These are phyloP conservation scores for Leucosticte australis DNA, from an alignment of 2,113 vertebrate species.

Conservation along the genomic window DNA sequence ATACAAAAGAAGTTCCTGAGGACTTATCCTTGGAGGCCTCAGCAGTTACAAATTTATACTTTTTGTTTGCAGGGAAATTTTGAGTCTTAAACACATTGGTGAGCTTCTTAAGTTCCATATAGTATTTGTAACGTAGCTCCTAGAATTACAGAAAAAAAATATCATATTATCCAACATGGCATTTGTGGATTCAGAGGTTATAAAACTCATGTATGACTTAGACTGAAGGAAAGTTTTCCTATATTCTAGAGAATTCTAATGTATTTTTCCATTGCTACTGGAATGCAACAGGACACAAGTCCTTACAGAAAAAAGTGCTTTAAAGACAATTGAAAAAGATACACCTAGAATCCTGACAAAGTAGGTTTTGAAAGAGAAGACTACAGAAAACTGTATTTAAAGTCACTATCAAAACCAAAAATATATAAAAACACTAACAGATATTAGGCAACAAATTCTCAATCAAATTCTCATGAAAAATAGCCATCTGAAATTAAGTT, in stretches of 20 bases:
- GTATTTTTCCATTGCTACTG: background rate
- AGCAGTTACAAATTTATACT: background rate
- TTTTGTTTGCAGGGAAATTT: conserved; percentile 3
- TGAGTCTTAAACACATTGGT: background rate
- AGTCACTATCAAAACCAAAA: background rate
- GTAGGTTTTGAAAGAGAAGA: background rate
- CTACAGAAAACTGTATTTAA: background rate
- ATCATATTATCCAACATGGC: background rate
- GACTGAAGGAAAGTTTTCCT: background rate
- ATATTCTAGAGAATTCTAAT: background rate
- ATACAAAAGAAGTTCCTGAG: background rate
- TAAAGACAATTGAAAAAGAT: background rate
- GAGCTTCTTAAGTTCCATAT: background rate
- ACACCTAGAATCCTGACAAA: background rate
- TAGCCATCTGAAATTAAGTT: background rate
- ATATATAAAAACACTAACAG: background rate
- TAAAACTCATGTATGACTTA: background rate
- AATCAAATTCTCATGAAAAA: background rate
- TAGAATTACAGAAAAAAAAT: conserved; percentile 5
- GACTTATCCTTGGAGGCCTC: background rate
- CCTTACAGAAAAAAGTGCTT: background rate
- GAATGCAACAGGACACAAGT: background rate
- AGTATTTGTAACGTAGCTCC: conserved; percentile 65
- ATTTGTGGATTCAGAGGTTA: background rate
- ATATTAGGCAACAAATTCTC: background rate